These are phyloP conservation scores for Python bivittatus DNA, from an alignment of 2,113 vertebrate genomes.

Conservation along the genomic window DNA sequence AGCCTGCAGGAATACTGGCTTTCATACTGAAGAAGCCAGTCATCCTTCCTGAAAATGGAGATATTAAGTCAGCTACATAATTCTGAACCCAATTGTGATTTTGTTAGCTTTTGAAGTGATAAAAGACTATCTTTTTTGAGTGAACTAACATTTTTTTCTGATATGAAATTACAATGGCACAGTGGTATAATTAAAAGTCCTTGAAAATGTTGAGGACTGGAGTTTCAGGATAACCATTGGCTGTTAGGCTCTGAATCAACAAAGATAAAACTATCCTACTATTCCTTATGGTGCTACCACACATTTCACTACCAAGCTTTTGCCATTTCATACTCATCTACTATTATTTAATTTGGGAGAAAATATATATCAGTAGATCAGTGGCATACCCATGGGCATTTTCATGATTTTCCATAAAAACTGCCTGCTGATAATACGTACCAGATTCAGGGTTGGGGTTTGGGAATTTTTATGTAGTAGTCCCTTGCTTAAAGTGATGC, in stretches of 20 bases:
- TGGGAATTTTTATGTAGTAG: not conserved
- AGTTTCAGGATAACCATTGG: not conserved
- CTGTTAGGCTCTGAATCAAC: not conserved
- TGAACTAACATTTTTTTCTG: not conserved
- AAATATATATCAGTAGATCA: not conserved
- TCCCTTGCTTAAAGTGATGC: not conserved
- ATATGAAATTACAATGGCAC: not conserved
- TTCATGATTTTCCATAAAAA: not conserved
- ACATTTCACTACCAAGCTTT: not conserved
- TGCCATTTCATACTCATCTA: not conserved
- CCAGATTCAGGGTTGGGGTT: not conserved
- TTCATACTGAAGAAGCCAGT: not conserved
- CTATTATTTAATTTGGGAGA: not conserved
- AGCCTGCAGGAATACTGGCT: not conserved
- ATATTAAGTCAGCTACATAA: not conserved
- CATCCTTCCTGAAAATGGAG: not conserved
- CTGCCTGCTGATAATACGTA: not conserved
- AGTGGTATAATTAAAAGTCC: not conserved
- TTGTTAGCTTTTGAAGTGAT: not conserved
- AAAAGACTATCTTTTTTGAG: not conserved
- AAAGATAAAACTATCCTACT: not conserved
- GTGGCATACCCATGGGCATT: not conserved
- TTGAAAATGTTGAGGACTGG: not conserved
- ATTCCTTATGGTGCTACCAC: not conserved
- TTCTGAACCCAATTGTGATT: not conserved